These are phyloP conservation scores for Natrix natrix DNA, from an alignment of 2,797 vertebrate genomes.

Conservation along the genomic window DNA sequence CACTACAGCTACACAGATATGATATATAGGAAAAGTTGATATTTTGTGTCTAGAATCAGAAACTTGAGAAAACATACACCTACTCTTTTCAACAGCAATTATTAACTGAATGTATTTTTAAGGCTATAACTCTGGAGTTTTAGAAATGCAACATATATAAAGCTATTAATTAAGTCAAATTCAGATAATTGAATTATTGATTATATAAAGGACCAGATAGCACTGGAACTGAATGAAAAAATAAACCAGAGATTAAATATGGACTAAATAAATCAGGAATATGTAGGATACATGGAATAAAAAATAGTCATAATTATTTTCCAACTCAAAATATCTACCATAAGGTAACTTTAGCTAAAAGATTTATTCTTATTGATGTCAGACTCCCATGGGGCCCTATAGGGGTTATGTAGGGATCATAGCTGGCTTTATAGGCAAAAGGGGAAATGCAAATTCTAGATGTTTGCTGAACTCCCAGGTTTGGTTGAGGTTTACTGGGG, in stretches of 20 bases:
- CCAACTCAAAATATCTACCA: background rate
- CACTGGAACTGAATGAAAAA: background rate
- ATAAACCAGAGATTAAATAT: no score
- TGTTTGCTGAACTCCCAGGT: no score
- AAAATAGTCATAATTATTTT: background rate
- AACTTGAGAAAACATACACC: background rate
- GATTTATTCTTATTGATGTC: no score
- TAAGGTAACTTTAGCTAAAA: background rate
- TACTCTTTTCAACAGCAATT: background rate
- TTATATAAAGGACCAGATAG: background rate
- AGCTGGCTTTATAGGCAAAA: no score
- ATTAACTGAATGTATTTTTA: background rate
- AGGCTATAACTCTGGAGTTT: background rate
- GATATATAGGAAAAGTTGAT: background rate
- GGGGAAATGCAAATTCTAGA: no score
- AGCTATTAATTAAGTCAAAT: background rate
- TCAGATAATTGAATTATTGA: background rate
- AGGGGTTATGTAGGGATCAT: no score
- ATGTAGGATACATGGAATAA: no score
- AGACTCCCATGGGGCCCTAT: no score
- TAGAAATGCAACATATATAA: background rate
- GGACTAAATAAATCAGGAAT: no score
- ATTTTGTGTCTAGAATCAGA: background rate
- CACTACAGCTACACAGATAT: background rate
- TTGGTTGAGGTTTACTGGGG: no score